These are phyloP conservation scores for Tragelaphus strepsiceros DNA, from an alignment of 2,113 vertebrate species.

Conservation along the genomic window DNA sequence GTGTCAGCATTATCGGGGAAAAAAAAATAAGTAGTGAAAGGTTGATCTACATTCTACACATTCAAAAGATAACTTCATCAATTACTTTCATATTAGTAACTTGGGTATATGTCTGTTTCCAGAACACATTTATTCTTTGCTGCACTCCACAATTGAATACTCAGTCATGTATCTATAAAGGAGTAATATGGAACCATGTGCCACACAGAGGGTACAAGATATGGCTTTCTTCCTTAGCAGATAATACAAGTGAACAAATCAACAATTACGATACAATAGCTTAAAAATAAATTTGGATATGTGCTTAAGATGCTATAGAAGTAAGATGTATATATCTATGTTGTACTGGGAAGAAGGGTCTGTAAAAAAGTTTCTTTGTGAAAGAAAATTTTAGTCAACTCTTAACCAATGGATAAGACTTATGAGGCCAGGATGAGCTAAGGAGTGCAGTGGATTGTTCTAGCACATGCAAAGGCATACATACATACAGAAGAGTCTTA, in stretches of 20 bases:
- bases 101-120: background rate
- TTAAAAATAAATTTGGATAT: background rate
- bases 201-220: background rate
- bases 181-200: background rate
- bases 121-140: background rate
- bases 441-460: background rate
- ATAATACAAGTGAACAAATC: background rate
- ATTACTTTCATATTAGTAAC: background rate
- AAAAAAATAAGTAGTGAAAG: background rate
- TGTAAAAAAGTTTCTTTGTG: background rate
- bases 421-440: background rate
- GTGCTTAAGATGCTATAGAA: background rate
- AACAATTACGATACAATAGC: background rate
- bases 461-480: background rate
- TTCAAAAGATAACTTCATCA: background rate
- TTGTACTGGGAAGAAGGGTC: background rate
- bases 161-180: background rate
- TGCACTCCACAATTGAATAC: background rate
- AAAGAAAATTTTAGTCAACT: background rate
- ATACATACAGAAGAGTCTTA: background rate
- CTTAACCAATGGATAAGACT: background rate
- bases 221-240: background rate
- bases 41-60: background rate
- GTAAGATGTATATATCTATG: background rate
- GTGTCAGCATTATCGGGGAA: background rate